Conservation (phyloP, 1,140 invertebrate species). For the Euura saliciscinereae region DNA sequence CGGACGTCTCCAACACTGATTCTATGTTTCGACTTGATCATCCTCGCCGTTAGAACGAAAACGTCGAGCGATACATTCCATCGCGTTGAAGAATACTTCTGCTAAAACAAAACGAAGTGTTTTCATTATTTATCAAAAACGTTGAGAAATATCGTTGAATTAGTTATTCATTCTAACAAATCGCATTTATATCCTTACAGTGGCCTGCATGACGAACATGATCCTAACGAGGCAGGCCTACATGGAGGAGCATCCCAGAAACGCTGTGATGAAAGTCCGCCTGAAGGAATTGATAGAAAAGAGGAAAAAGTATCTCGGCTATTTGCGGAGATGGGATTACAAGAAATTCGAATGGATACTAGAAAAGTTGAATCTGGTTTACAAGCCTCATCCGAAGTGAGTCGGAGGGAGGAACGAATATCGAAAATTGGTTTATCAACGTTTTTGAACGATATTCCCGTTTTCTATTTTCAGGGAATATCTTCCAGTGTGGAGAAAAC, state of each 20-base stretch:
- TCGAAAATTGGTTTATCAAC: too few relatives aligned
- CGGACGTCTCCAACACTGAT: too few relatives aligned
- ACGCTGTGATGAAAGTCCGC: constrained; percentile 60
- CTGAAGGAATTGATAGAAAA: constrained; percentile 78
- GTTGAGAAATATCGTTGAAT: background rate
- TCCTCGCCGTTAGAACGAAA: too few relatives aligned
- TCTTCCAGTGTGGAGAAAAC: constrained; percentile 69
- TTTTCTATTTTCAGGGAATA: constrained; percentile 39
- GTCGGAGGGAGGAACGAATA: constrained; percentile 22
- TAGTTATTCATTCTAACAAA: background rate
- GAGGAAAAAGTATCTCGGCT: constrained; percentile 74
- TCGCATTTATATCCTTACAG: constrained; percentile 47
- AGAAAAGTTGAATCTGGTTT: constrained; percentile 78
- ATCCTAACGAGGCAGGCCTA: constrained; percentile 64
- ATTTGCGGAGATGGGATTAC: constrained; percentile 76
- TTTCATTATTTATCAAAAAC: too few relatives aligned
- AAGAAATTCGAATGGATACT: constrained; percentile 87
- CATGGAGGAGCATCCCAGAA: constrained; percentile 57
- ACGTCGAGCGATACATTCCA: too few relatives aligned
- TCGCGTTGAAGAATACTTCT: too few relatives aligned
- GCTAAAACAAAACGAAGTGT: too few relatives aligned
- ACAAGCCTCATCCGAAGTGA: constrained; percentile 70
- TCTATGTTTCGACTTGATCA: too few relatives aligned
- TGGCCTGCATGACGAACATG: constrained; percentile 61
- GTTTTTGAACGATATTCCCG: constrained; percentile 8